phyloP scores from a whole-genome alignment of 2,797 vertebrate genomes.

The Sparidentex hasta region DNA sequence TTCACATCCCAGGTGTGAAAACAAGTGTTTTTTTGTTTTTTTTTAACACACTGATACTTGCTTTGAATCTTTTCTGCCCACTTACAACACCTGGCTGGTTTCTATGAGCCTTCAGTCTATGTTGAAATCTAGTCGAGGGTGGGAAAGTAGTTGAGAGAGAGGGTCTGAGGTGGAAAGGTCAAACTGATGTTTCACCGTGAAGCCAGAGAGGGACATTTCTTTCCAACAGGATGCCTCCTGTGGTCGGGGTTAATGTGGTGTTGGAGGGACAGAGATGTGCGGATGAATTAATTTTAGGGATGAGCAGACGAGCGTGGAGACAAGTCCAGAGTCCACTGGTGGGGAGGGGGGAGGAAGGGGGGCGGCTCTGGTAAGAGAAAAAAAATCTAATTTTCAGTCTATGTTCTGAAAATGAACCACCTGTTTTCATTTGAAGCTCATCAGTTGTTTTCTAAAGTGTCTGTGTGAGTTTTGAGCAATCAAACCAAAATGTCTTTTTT shows the following conservation, averaged over 20 bases:
- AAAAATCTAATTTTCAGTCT: background rate
- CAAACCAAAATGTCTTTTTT: background rate
- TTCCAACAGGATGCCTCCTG: slow-evolving; percentile 86
- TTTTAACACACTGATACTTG: background rate
- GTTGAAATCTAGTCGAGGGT: slow-evolving; percentile 65
- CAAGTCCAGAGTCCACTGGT: slow-evolving; percentile 87
- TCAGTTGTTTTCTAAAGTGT: background rate
- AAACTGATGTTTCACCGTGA: slow-evolving; percentile 79
- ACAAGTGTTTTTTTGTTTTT: background rate
- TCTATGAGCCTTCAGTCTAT: slow-evolving; percentile 37
- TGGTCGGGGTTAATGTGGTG: slow-evolving; percentile 88
- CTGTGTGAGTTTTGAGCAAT: background rate
- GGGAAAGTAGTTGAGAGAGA: slow-evolving; percentile 65
- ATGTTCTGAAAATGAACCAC: background rate
- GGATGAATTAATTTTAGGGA: slow-evolving; percentile 89
- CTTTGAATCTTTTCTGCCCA: background rate
- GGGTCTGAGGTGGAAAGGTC: slow-evolving; percentile 80
- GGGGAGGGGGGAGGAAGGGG: slow-evolving; percentile 50
- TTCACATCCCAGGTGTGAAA: background rate
- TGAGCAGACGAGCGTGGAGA: slow-evolving; percentile 88
- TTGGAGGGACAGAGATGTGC: slow-evolving; percentile 87
- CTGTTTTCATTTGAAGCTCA: background rate
- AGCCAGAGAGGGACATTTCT: slow-evolving; percentile 78
- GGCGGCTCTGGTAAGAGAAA: slow-evolving; percentile 39
- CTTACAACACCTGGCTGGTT: background rate